Base-by-base conservation (phyloP, 2,888 invertebrate species). In the Nebria brevicollis region DNA sequence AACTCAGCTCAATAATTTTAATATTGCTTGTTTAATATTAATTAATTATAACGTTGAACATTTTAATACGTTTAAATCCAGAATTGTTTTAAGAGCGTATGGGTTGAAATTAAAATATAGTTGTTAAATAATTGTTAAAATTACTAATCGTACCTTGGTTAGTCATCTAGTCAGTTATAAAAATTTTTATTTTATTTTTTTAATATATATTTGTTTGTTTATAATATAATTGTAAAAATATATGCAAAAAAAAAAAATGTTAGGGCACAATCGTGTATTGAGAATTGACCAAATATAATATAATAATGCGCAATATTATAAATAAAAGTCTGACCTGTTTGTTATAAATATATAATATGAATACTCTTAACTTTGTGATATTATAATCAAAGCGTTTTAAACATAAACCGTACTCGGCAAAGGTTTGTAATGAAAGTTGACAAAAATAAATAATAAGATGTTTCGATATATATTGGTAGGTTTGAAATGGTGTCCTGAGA, bases 361-460 rank as follows among this genome's bases (percentile, higher is more conserved):
- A 85, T 86, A 86, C 86, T 86, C 85, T 86, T 84, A 84, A 86
- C 84, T 86, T 86, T 87, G 87, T 87, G 87, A 87, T 87, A 87
- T 85, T 85, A 85, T 86, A 85, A 83, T 85, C 85, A 85, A 81
- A 81, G 76, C 76, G 81, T 72, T 81, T 66, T 73, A 75, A 75
- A 75, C 5, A 54, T 11, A 41, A 72, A 70, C 70, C 34, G 70
- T 66, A 66, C 66, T 66, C 66, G 34, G 20, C 15, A 73, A 26
- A 73, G 73, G 42, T 73, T n/a, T 73, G 41, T 41, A 41, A 73
- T 10, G 73, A 20, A 73, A 34, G 73, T 43, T 26, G 68, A 25
- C 26, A 26, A 10, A 73, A 43, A 73, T 15, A 34, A 70, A 20
- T 15, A 70, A 11, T 70, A 34, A 70, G 34, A 68, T n/a, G 70